phyloP scores from a whole-genome alignment of 2,888 invertebrate species.

The Spilosoma lubricipeda region DNA sequence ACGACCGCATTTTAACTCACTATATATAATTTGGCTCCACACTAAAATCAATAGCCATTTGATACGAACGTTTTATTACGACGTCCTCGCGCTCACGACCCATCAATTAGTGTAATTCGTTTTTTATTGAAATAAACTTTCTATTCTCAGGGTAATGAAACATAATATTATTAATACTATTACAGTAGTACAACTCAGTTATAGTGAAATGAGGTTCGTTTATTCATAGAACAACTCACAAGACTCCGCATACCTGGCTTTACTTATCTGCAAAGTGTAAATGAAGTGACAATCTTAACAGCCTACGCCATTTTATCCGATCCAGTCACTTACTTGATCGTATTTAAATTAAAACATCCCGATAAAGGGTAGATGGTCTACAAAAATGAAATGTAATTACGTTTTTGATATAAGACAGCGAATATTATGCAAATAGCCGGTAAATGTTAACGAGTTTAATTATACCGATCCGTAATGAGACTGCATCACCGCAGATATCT shows the following conservation, averaged over 20 bases:
- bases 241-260: slow-evolving; percentile 48
- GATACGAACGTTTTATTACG: slow-evolving; percentile 27
- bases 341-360: slow-evolving; percentile 60
- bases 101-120: slow-evolving; percentile 39
- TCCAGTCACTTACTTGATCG: slow-evolving; percentile 61
- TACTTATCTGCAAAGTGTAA: slow-evolving; percentile 66
- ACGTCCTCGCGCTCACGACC: slow-evolving; percentile 15
- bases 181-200: slow-evolving; percentile 22
- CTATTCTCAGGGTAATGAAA: slow-evolving; percentile 39
- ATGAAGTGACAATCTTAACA: slow-evolving; percentile 69
- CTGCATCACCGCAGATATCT: slow-evolving; percentile 61
- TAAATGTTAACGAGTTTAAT: slow-evolving; percentile 58
- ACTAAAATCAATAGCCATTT: slow-evolving; percentile 33
- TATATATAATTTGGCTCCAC: slow-evolving; percentile 34
- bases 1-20: slow-evolving; percentile 43
- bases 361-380: slow-evolving; percentile 51
- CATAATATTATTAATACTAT: slow-evolving; percentile 36
- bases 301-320: slow-evolving; percentile 56
- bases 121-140: slow-evolving; percentile 39
- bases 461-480: slow-evolving; percentile 61
- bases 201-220: slow-evolving; percentile 44
- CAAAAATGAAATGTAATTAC: slow-evolving; percentile 52
- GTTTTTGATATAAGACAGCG: slow-evolving; percentile 54
- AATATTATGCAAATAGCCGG: slow-evolving; percentile 60
- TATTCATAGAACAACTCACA: slow-evolving; percentile 51